phyloP scores from a whole-genome alignment of 2,797 vertebrate species.

The Mormyrus proboscirostris region DNA sequence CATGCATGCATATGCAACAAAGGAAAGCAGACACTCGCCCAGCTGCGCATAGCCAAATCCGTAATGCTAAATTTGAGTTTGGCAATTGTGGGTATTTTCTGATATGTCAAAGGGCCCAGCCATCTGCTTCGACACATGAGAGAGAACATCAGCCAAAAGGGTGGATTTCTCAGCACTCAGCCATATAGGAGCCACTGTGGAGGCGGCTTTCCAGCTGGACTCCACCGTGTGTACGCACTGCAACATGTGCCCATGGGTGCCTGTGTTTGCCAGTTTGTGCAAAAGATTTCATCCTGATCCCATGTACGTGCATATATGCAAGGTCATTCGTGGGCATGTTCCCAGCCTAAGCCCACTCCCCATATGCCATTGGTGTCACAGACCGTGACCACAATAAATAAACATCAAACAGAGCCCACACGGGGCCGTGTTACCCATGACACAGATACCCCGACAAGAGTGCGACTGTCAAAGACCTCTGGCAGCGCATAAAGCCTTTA shows the following conservation, averaged over 20 bases:
- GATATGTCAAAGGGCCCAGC: slow-evolving; percentile 7
- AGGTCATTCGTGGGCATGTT: background rate
- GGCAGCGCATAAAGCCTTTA: background rate
- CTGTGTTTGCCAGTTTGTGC: background rate
- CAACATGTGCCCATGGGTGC: background rate
- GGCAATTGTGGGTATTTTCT: slow-evolving; percentile 22
- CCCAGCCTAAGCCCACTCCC: background rate
- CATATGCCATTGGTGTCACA: background rate
- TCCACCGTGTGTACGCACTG: background rate
- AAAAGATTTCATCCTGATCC: background rate
- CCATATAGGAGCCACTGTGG: background rate
- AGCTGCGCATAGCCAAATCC: background rate
- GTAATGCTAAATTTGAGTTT: slow-evolving; percentile 10
- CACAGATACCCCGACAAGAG: background rate
- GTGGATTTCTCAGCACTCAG: background rate
- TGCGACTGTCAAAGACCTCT: background rate
- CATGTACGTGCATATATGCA: background rate
- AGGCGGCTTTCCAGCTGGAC: background rate
- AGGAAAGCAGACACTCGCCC: background rate
- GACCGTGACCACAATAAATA: background rate
- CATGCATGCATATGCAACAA: background rate
- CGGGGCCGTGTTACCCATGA: background rate
- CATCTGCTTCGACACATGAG: background rate
- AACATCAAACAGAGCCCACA: slow-evolving; percentile 1
- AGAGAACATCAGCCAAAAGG: background rate